phyloP scores from a whole-genome alignment of 1,140 invertebrate genomes.

The Magallana angulata region DNA sequence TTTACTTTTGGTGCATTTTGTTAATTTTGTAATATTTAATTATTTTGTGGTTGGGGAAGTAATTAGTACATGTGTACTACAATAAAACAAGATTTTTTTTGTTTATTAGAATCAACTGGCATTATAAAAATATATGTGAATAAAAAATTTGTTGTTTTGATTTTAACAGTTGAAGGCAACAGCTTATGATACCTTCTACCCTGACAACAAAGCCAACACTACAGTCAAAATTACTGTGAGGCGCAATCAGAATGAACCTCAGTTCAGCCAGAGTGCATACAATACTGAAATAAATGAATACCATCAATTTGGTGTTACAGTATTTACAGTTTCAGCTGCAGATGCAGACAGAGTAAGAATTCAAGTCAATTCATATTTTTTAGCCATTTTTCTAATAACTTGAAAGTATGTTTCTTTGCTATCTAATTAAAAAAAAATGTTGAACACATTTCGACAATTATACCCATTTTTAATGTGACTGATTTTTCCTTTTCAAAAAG shows the following conservation, averaged over 20 bases:
- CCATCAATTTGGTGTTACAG: constrained; percentile 56
- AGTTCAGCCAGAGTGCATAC: constrained; percentile 56
- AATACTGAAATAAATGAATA: constrained; percentile 58
- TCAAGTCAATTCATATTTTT: background rate
- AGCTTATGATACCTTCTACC: constrained; percentile 73
- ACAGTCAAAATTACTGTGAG: constrained; percentile 62
- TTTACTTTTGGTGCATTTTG: too few species aligned
- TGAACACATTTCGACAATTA: too few species aligned
- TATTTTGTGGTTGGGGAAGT: too few species aligned
- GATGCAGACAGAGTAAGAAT: constrained; percentile 65
- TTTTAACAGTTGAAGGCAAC: constrained; percentile 61
- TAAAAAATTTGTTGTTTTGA: constrained; percentile 30
- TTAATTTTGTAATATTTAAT: too few species aligned
- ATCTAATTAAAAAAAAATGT: too few species aligned
- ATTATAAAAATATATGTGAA: too few species aligned
- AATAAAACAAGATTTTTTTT: too few species aligned
- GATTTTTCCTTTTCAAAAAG: too few species aligned
- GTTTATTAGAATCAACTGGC: too few species aligned
- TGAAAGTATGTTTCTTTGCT: too few species aligned
- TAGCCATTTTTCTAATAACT: background rate
- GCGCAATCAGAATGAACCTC: constrained; percentile 61
- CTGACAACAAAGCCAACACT: constrained; percentile 57
- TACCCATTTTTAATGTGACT: too few species aligned
- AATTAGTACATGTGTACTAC: too few species aligned
- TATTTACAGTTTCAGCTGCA: constrained; percentile 60